Conservation (phyloP, 2,113 vertebrate genomes). For the Scomber scombrus region DNA sequence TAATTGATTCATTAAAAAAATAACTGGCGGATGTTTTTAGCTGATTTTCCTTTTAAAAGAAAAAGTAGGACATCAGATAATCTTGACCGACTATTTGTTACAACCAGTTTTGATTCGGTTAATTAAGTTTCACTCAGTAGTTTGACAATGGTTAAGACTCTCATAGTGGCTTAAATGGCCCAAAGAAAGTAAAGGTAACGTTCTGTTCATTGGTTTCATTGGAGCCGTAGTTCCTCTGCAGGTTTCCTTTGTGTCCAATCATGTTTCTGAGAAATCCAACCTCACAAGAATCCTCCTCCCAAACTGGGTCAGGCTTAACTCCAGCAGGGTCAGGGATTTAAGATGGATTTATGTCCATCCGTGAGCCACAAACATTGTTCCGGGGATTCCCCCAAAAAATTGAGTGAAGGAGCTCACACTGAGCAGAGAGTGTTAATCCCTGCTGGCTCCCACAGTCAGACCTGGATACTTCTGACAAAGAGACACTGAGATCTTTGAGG, state of each 20-base stretch:
- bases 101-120: no score
- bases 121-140: no score
- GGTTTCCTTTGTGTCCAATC: background rate
- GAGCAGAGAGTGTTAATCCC: conserved; percentile 45
- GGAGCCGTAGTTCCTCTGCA: background rate
- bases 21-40: no score
- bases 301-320: conserved; percentile 7
- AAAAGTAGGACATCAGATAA: no score
- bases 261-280: conserved; percentile 18
- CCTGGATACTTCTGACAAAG: conserved; percentile 13
- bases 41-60: no score
- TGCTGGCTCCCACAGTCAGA: conserved; percentile 20
- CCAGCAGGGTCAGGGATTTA: conserved; percentile 46
- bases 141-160: no score
- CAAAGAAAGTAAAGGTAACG: no score
- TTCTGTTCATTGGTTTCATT: background rate
- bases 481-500: background rate
- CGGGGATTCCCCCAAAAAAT: conserved; percentile 8
- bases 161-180: fast-evolving
- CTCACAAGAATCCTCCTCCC: background rate
- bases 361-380: conserved; percentile 38
- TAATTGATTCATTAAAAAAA: no score
- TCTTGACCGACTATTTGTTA: no score
- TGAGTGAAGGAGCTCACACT: conserved; percentile 2
- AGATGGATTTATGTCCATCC: conserved; percentile 41